Evolutionary conservation across 2,888 invertebrate species (phyloP), one percentile per base, ranked within the genome.

Genomic region (Rhagonycha lutea): DNA sequence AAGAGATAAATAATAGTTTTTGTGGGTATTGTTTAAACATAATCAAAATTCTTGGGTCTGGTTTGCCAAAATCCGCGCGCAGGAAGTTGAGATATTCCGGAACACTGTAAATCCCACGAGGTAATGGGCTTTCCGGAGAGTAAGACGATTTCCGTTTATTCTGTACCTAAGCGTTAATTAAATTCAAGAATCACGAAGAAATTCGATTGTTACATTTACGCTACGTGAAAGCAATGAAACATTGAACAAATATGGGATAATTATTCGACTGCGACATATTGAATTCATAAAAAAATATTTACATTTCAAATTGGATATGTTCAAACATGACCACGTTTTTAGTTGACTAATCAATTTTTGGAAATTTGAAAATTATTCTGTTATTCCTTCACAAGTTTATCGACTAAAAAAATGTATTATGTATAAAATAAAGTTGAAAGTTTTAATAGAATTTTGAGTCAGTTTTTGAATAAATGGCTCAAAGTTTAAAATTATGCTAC

Each of bases 151-250:
- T 75, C 78, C 78, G 75, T 72, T 68, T 70, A 23, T 61, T 72
- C 69, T 62, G 61, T 70, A 47, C 47, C n/a, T 47, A 69, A 67
- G 72, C 77, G 76, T 78, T 81, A 81, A 81, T 81, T 81, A 80
- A 81, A 80, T 81, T 79, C 77, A 72, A 77, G 76, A 71, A 78
- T 78, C 76, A 73, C 79, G 79, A 81, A 81, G 80, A 80, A 80
- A 80, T 79, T 81, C 81, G 79, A 81, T 81, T 81, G 63, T 65
- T 65, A n/a, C 2, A 24, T 65, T 65, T 65, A 65, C 11, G n/a
- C 26, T 24, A 65, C 8, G 26, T 3, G 24, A 14, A 10, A 9
- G 14, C 12, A 10, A 9, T 7, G 61, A 65, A 26, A 65, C 14
- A 26, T 62, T 10, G 4, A 24, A 24, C n/a, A 65, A 65, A 24